Conservation (phyloP, 37 sponge, comb jelly and placozoan genomes). For the Eunapius fragilis region DNA sequence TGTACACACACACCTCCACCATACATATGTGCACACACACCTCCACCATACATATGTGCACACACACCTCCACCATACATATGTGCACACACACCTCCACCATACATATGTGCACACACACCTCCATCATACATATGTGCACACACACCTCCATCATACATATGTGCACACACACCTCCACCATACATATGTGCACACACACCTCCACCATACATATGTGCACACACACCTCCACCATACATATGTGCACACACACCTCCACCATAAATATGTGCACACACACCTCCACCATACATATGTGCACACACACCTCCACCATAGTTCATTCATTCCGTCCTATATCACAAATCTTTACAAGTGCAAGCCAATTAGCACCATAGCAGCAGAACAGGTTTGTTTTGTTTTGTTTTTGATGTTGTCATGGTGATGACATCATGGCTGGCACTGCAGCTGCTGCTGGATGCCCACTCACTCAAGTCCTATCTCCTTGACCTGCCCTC, state of each 20-base stretch:
- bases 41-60: too few species aligned
- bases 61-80: too few species aligned
- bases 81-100: too few species aligned
- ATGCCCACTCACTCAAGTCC: constrained; percentile 94
- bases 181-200: too few species aligned
- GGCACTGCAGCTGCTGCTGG: constrained; percentile 80
- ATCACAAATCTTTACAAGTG: constrained; percentile 95
- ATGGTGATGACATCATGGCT: neutral
- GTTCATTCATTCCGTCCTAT: constrained; percentile 81
- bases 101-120: too few species aligned
- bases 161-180: too few species aligned
- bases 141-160: too few species aligned
- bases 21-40: too few species aligned
- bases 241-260: neutral
- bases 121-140: too few species aligned
- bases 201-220: too few species aligned
- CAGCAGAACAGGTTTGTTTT: constrained; percentile 94
- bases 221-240: too few species aligned
- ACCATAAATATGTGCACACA: neutral
- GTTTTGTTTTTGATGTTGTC: neutral
- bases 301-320: constrained; percentile 13
- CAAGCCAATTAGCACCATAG: constrained; percentile 94
- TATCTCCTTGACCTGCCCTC: constrained; percentile 87
- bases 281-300: neutral
- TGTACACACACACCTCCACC: too few species aligned